Conservation (phyloP, 2,888 invertebrate species). For the Neocrepidodera transversa region DNA sequence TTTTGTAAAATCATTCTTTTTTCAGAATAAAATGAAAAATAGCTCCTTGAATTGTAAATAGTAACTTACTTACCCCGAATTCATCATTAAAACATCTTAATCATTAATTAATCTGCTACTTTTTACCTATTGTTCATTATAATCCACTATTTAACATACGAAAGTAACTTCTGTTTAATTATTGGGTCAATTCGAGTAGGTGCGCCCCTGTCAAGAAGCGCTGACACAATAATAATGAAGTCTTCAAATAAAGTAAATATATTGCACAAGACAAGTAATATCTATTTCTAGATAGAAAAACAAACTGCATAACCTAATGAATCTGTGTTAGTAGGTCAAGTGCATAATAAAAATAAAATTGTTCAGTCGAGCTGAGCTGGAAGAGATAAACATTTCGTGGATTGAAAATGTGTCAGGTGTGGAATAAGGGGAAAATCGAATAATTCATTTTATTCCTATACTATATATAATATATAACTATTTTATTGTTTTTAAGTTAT, state of each 20-base stretch:
- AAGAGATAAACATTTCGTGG: background rate
- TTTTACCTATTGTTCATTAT: too few relatives aligned
- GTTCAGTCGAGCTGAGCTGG: constrained; percentile 3
- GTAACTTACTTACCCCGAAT: too few relatives aligned
- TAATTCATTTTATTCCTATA: too few relatives aligned
- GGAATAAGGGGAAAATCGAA: background rate
- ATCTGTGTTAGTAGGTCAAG: constrained; percentile 40
- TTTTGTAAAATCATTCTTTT: too few relatives aligned
- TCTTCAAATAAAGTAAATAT: constrained; percentile 28
- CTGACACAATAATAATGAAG: constrained; percentile 15
- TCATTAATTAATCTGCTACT: too few relatives aligned
- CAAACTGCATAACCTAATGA: constrained; percentile 36
- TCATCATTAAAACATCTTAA: too few relatives aligned
- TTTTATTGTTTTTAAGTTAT: too few relatives aligned
- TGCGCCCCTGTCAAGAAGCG: constrained; percentile 8
- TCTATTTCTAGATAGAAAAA: constrained; percentile 36
- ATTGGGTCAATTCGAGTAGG: background rate
- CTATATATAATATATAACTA: too few relatives aligned
- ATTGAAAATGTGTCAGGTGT: background rate
- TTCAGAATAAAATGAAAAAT: too few relatives aligned
- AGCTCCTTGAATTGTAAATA: too few relatives aligned
- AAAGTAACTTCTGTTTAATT: too few relatives aligned
- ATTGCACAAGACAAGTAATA: constrained; percentile 35
- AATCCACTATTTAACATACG: too few relatives aligned
- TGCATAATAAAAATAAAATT: constrained; percentile 38